Conservation (phyloP, 1,140 invertebrate genomes). For the Ganaspis sp. region DNA sequence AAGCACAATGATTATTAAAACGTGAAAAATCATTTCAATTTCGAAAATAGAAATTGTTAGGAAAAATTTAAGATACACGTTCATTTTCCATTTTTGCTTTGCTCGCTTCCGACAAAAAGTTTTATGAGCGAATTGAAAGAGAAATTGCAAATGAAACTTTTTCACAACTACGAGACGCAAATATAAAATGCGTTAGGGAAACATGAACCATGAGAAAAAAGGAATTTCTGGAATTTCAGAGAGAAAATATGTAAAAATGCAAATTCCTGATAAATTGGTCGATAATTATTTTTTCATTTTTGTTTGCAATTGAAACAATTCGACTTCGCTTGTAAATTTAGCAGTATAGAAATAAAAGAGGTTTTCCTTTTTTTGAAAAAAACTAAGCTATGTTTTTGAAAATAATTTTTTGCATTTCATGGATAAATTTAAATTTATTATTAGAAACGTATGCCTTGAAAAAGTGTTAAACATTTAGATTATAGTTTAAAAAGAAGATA, state of each 20-base stretch:
- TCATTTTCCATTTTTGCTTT: not conserved
- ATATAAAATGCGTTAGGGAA: not conserved
- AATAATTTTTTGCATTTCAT: no score
- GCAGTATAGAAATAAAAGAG: no score
- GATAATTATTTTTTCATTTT: no score
- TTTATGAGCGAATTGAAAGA: not conserved
- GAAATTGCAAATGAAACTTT: conserved; percentile 17
- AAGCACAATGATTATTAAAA: not conserved
- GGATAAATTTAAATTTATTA: no score
- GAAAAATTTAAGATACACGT: not conserved
- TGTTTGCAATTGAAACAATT: no score
- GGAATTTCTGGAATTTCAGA: not conserved
- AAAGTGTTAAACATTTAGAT: no score
- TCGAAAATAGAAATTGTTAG: not conserved
- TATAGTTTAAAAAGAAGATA: no score
- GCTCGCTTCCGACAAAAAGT: not conserved
- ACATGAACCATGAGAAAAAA: not conserved
- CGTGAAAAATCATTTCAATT: not conserved
- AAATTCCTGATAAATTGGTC: no score
- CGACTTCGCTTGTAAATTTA: no score
- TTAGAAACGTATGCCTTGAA: no score
- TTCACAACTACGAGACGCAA: not conserved
- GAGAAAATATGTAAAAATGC: not conserved
- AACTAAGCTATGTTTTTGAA: no score
- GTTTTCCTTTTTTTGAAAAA: no score